These are phyloP conservation scores for Clarias batrachus DNA, from an alignment of 2,113 vertebrate species.

Conservation along the genomic window DNA sequence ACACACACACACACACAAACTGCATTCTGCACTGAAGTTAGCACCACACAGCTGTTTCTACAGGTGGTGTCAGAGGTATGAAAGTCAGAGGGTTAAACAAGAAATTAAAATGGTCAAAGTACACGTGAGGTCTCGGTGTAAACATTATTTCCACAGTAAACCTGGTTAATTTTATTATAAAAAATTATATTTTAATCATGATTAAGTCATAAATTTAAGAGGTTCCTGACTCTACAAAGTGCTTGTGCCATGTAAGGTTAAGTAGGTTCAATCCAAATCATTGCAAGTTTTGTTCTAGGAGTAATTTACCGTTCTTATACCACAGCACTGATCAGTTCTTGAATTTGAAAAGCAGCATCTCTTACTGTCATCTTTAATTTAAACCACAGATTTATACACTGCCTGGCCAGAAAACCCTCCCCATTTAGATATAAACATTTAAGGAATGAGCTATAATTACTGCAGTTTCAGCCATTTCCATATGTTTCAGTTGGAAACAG, in stretches of 20 bases:
- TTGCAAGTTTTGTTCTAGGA: neutral
- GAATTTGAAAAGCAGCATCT: neutral
- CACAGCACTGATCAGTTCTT: neutral
- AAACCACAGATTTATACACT: too few relatives aligned
- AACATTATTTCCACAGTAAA: neutral
- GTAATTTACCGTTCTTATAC: neutral
- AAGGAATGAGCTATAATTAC: too few relatives aligned
- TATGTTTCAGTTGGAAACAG: too few relatives aligned
- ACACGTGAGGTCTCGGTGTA: neutral
- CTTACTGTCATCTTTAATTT: too few relatives aligned
- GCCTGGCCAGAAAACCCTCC: too few relatives aligned
- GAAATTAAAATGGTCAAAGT: neutral
- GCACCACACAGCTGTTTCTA: constrained; percentile 1
- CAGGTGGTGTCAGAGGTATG: constrained; percentile 11
- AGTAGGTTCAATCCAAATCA: neutral
- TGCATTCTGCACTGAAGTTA: constrained; percentile 10
- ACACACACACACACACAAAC: neutral
- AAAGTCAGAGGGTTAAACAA: neutral
- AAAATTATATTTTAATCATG: neutral
- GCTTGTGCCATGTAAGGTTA: neutral
- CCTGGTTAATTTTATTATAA: neutral
- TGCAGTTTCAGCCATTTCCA: too few relatives aligned
- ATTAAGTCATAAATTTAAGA: neutral
- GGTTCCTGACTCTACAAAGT: neutral
- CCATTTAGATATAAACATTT: too few relatives aligned